These are phyloP conservation scores for Periphyllus acericola DNA, from an alignment of 2,888 invertebrate species.

Conservation along the genomic window DNA sequence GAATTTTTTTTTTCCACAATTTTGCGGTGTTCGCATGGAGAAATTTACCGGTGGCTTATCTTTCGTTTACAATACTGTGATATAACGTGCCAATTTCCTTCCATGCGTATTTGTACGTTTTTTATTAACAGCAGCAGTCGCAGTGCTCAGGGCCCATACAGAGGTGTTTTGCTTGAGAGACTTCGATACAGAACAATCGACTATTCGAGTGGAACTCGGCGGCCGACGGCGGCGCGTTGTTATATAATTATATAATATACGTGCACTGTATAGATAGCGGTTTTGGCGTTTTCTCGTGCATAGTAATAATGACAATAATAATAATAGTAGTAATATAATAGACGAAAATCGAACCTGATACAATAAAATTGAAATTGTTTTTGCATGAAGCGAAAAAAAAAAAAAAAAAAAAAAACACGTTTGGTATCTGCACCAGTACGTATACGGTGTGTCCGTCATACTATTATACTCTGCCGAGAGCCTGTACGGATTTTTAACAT, in stretches of 20 bases:
- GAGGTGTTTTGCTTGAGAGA: constrained; percentile 4
- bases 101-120: background rate
- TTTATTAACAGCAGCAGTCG: background rate
- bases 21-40: background rate
- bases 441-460: background rate
- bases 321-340: background rate
- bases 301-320: background rate
- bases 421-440: background rate
- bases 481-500: background rate
- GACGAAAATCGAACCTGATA: background rate
- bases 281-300: background rate
- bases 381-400: background rate
- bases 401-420: background rate
- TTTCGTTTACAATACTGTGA: background rate
- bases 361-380: background rate
- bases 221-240: background rate
- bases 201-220: background rate
- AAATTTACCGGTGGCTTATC: background rate
- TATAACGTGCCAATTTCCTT: background rate
- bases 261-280: background rate
- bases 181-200: background rate
- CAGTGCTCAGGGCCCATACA: background rate
- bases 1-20: background rate
- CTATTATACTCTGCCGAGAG: background rate
- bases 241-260: background rate